Evolutionary conservation across 1,140 invertebrate species (phyloP).

Genomic region (Brachionus koreanus): DNA sequence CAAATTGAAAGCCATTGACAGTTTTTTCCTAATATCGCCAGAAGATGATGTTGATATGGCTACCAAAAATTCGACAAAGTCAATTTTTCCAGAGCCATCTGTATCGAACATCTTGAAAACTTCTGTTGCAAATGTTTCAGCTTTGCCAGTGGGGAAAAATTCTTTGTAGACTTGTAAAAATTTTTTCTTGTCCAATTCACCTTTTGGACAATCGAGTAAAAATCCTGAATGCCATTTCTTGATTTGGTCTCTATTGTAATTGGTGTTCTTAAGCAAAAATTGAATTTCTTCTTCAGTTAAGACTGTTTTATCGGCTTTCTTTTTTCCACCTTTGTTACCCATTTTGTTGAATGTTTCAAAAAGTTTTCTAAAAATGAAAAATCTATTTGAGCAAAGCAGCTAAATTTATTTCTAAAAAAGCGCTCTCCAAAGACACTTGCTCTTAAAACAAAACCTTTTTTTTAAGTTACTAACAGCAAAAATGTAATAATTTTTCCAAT

Average conservation of each 20-base stretch:
- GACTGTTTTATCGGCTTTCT: constrained; percentile 27
- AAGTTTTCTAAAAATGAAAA: not conserved
- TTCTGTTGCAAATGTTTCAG: constrained; percentile 28
- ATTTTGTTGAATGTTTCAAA: constrained; percentile 25
- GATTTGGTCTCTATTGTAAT: constrained; percentile 58
- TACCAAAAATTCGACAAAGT: constrained; percentile 43
- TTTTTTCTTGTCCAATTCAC: constrained; percentile 43
- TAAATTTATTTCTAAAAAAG: constrained; percentile 17
- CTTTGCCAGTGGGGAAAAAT: constrained; percentile 43
- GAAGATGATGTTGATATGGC: not conserved
- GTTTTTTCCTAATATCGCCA: constrained; percentile 32
- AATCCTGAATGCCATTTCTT: constrained; percentile 59
- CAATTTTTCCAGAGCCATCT: constrained; percentile 43
- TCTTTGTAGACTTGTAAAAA: constrained; percentile 43
- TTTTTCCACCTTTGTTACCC: constrained; percentile 42
- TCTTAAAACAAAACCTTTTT: not conserved
- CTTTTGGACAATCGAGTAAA: constrained; percentile 47
- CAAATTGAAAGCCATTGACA: constrained; percentile 29
- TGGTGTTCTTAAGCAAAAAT: constrained; percentile 57
- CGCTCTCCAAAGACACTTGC: not conserved
- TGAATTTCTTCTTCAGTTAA: constrained; percentile 53
- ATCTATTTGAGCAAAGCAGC: not conserved
- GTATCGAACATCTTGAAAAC: constrained; percentile 33
- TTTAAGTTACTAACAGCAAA: not conserved
- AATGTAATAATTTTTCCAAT: not conserved